Base-by-base conservation (phyloP, 2,888 invertebrate species). In the Hemaris fuciformis region DNA sequence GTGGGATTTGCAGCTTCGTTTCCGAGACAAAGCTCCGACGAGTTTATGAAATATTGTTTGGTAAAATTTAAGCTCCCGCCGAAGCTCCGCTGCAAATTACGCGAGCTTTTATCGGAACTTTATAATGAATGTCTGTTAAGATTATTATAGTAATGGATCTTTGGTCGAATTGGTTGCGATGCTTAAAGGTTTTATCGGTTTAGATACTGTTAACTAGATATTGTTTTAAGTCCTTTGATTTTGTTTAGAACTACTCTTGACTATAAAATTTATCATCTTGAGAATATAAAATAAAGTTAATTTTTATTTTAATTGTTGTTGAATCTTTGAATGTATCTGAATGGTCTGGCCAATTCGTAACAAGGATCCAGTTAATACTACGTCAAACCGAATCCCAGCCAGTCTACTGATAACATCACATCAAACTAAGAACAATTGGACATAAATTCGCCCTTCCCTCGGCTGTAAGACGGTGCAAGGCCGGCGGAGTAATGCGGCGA, bases 1-100 rank as follows among this genome's bases (percentile, higher is more conserved):
- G 31, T 53, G 53, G 53, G 53, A 53, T 53, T 53, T 53, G 27
- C 18, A 31, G 53, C 31, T 18, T 10, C 31, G 53, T 31, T 31
- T 53, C 31, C 53, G 53, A 53, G 53, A 53, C 53, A 53, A 53
- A 53, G 53, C 53, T 53, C 18, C 18, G 31, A 53, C 31, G 31
- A 53, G 53, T 53, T 53, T 53, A 31, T 53, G 53, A 53, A 53
- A 31, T 53, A 53, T 53, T 53, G 53, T 53, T 48, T 53, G 53
- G 18, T 27, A 53, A 53, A 31, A 53, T 53, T 53, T 53, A 53
- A 53, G 53, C 31, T 31, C 27, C 10, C 31, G 53, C 18, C 5
- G 53, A 31, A 53, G 53, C 53, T 53, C 31, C 31, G 53, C 53
- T 53, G 18, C 10, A 53, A 53, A 53, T 53, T 53, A 53, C 31